A percentile compares a stretch with the other conserved stretches of the same genome.
Evolutionary conservation across 2,797 vertebrate species (phyloP).

Genomic region (Rhincodon typus): DNA sequence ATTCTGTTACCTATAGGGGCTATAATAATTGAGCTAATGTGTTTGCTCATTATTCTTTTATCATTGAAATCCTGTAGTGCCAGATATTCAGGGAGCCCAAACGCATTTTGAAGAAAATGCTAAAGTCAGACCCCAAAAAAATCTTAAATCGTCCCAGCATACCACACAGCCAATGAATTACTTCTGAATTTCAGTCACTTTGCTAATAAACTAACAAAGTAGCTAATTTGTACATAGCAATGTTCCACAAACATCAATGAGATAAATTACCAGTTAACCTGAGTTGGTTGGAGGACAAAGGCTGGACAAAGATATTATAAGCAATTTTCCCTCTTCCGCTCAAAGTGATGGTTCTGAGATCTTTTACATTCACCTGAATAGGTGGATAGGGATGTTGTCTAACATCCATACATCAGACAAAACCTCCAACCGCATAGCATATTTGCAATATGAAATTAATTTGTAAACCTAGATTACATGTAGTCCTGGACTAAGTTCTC

Average conservation of each 20-base stretch:
- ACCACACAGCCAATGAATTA: neutral
- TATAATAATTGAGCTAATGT: neutral
- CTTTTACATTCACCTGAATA: neutral
- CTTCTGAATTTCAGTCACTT: no score
- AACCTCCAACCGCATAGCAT: neutral
- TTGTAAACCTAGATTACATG: neutral
- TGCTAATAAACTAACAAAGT: no score
- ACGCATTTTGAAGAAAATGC: neutral
- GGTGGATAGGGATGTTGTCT: neutral
- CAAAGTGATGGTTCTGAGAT: neutral
- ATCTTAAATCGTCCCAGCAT: neutral
- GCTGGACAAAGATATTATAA: no score
- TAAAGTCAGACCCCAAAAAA: neutral
- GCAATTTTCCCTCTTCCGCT: neutral
- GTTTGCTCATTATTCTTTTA: neutral
- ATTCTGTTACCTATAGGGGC: neutral
- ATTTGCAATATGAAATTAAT: neutral
- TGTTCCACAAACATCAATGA: neutral
- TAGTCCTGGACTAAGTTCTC: neutral
- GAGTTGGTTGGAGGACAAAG: neutral
- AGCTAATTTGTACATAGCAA: neutral
- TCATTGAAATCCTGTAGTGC: neutral
- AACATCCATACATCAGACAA: neutral
- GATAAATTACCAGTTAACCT: neutral
- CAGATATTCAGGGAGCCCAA: neutral